A percentile compares a stretch with the other conserved stretches of the same genome.
Conservation (phyloP, 2,888 invertebrate genomes). For the Amiota mariae region DNA sequence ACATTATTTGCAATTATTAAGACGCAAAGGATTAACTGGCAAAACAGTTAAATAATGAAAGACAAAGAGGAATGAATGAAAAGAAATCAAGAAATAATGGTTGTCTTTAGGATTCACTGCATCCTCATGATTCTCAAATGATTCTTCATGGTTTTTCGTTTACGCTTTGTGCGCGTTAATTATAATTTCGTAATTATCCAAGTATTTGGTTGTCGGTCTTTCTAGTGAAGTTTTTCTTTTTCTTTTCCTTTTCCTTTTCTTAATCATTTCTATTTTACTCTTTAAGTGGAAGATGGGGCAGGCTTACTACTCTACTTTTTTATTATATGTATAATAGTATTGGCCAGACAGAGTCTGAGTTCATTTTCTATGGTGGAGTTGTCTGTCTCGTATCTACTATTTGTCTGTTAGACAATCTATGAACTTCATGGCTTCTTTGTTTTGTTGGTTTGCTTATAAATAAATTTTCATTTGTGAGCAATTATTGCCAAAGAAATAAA, state of each 20-base stretch:
- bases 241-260: not conserved
- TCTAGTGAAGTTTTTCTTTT: not conserved
- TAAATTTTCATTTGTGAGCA: slow-evolving; percentile 38
- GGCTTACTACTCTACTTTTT: no score
- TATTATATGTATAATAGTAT: no score
- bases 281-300: no score
- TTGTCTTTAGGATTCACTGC: slow-evolving; percentile 36
- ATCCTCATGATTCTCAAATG: slow-evolving; percentile 11
- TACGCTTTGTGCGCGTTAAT: slow-evolving; percentile 41
- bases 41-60: not conserved
- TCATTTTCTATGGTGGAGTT: no score
- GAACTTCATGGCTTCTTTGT: no score
- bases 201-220: not conserved
- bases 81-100: slow-evolving; percentile 32
- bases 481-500: slow-evolving; percentile 49
- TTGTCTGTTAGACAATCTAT: no score
- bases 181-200: slow-evolving; percentile 52
- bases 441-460: not conserved
- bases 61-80: not conserved
- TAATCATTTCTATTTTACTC: not conserved
- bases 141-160: not conserved
- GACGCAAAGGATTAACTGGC: slow-evolving; percentile 29
- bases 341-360: no score
- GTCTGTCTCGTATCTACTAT: no score
- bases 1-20: slow-evolving; percentile 32